A percentile compares a stretch with the other conserved stretches of the same genome.
These are phyloP conservation scores for Doryteuthis pealeii DNA, from an alignment of 1,140 invertebrate genomes.

Conservation along the genomic window DNA sequence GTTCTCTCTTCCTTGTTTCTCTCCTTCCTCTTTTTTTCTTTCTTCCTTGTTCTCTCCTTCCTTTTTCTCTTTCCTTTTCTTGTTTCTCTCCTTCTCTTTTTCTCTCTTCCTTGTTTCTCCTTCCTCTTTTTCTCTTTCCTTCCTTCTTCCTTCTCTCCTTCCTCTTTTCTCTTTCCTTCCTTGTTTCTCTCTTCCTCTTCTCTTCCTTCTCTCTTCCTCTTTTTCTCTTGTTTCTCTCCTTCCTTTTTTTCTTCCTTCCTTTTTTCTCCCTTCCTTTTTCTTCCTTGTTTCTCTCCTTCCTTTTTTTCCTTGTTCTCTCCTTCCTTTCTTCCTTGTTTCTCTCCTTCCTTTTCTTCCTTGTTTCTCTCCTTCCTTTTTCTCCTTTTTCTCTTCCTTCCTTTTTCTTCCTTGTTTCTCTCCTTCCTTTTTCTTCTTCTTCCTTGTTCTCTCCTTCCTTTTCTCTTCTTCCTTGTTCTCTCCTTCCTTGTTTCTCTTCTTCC, in stretches of 20 bases:
- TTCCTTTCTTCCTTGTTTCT: neutral
- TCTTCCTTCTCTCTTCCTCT: neutral
- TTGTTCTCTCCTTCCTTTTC: neutral
- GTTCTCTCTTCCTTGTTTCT: too few species aligned
- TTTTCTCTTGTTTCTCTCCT: conserved; percentile 2
- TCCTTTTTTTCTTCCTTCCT: neutral
- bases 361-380: too few species aligned
- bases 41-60: neutral
- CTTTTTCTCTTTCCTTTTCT: too few species aligned
- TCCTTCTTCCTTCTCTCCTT: neutral
- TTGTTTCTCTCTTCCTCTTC: neutral
- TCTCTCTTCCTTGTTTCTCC: neutral
- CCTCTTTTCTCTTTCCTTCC: neutral
- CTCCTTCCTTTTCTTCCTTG: too few species aligned
- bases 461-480: too few species aligned
- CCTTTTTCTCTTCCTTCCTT: too few species aligned
- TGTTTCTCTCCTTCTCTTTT: neutral
- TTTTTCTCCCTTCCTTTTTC: neutral
- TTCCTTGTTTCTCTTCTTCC: too few species aligned
- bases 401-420: too few species aligned
- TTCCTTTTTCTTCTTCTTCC: neutral
- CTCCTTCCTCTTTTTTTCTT: neutral
- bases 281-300: too few species aligned
- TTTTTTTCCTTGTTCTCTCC: neutral
- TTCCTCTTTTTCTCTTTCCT: neutral